phyloP scores from a whole-genome alignment of 2,113 vertebrate genomes.

The Aramus guarauna region DNA sequence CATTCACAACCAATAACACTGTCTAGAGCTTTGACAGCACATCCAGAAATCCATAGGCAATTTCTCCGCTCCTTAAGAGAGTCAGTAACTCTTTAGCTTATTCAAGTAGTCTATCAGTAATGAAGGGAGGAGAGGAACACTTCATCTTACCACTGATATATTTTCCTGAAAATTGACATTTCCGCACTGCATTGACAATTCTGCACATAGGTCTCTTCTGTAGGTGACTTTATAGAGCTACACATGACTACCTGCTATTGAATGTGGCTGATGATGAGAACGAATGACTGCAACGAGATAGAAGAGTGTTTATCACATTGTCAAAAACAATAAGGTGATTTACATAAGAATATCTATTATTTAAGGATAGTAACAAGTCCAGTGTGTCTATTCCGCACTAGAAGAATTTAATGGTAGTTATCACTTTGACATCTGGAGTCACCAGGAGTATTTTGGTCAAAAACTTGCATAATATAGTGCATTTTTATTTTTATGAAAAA shows the following conservation, averaged over 20 bases:
- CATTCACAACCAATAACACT: not conserved
- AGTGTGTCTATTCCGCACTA: not conserved
- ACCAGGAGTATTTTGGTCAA: not conserved
- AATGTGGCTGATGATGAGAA: not conserved
- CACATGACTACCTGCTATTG: not conserved
- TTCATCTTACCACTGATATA: not conserved
- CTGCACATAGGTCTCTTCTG: not conserved
- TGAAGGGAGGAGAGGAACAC: not conserved
- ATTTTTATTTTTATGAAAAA: not conserved
- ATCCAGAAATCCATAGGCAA: not conserved
- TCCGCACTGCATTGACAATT: not conserved
- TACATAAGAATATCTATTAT: not conserved
- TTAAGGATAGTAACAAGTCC: not conserved
- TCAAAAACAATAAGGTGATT: not conserved
- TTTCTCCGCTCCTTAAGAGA: not conserved
- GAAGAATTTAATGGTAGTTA: not conserved
- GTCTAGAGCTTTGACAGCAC: not conserved
- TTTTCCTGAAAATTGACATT: not conserved
- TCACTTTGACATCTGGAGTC: not conserved
- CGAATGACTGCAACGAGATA: not conserved
- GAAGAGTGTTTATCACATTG: not conserved
- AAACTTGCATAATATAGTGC: not conserved
- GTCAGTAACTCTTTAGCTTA: not conserved
- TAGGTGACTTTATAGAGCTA: not conserved
- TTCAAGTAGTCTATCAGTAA: not conserved